Evolutionary conservation across 2,113 vertebrate genomes (phyloP).

Genomic region (Ramphastos sulfuratus): DNA sequence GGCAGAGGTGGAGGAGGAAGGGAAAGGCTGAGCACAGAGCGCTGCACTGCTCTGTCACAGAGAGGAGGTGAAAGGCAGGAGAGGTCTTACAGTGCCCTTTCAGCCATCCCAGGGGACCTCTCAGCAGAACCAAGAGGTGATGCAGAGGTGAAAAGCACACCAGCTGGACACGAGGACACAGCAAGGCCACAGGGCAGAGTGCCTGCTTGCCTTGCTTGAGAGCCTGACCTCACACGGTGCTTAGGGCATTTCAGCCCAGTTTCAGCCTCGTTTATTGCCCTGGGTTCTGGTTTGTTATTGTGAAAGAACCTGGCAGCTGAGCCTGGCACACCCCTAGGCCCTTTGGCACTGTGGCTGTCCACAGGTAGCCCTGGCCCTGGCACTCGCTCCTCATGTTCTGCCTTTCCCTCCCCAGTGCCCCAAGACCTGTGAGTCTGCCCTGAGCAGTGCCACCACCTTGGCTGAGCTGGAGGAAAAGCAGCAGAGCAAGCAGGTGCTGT

Average conservation of each 20-base stretch:
- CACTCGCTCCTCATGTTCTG: accelerated
- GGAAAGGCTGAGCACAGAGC: background rate
- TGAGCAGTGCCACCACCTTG: background rate
- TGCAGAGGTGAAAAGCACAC: background rate
- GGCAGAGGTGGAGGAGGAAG: background rate
- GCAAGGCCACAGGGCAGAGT: background rate
- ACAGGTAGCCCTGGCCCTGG: accelerated
- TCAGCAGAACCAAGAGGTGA: background rate
- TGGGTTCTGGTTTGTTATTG: background rate
- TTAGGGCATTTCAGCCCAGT: background rate
- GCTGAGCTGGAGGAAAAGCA: background rate
- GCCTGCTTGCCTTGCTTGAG: background rate
- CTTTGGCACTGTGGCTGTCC: accelerated
- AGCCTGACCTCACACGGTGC: background rate
- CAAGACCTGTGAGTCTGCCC: background rate
- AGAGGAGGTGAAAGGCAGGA: background rate
- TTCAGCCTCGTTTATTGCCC: background rate
- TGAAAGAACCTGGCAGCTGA: background rate
- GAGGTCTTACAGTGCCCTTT: background rate
- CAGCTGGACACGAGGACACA: background rate
- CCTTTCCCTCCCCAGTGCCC: background rate
- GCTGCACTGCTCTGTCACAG: background rate
- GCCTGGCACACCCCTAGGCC: background rate
- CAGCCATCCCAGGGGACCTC: background rate
- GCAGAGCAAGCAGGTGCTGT: background rate